phyloP scores from a whole-genome alignment of 2,797 vertebrate species.

The Chanos chanos region DNA sequence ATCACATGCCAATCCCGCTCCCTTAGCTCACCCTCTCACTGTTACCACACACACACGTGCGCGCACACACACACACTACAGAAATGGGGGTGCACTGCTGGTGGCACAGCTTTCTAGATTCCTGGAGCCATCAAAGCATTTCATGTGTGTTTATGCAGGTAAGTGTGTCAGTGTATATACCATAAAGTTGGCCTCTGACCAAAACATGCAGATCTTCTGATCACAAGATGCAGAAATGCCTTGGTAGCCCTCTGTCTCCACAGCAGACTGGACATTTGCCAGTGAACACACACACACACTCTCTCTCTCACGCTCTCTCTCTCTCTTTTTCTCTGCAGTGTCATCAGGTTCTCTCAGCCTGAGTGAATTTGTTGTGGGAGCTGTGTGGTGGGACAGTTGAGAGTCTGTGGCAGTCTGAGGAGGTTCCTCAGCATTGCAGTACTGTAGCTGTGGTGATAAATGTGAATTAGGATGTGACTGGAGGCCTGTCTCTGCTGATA shows the following conservation, averaged over 20 bases:
- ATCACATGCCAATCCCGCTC: slow-evolving; percentile 22
- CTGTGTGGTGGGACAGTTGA: background rate
- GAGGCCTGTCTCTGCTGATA: slow-evolving; percentile 21
- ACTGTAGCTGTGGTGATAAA: slow-evolving; percentile 25
- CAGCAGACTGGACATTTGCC: slow-evolving; percentile 1
- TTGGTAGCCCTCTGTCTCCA: slow-evolving; percentile 7
- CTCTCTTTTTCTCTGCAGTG: background rate
- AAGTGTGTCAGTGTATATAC: slow-evolving; percentile 14
- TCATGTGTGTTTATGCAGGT: slow-evolving; percentile 10
- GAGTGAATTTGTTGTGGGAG: background rate
- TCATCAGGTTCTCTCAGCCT: background rate
- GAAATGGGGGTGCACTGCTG: background rate
- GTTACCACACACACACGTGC: background rate
- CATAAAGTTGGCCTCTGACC: slow-evolving; percentile 2
- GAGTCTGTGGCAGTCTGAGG: background rate
- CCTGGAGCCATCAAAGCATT: slow-evolving; percentile 20
- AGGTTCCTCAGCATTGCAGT: background rate
- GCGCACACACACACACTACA: background rate
- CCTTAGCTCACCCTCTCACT: slow-evolving; percentile 3
- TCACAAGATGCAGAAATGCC: slow-evolving; percentile 11
- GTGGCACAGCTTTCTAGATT: slow-evolving; percentile 9
- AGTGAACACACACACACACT: background rate
- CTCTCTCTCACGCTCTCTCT: background rate
- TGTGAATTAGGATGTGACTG: slow-evolving; percentile 29
- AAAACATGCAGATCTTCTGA: no score